Evolutionary conservation across 2,797 vertebrate species (phyloP).

Genomic region (Sebastes minor): DNA sequence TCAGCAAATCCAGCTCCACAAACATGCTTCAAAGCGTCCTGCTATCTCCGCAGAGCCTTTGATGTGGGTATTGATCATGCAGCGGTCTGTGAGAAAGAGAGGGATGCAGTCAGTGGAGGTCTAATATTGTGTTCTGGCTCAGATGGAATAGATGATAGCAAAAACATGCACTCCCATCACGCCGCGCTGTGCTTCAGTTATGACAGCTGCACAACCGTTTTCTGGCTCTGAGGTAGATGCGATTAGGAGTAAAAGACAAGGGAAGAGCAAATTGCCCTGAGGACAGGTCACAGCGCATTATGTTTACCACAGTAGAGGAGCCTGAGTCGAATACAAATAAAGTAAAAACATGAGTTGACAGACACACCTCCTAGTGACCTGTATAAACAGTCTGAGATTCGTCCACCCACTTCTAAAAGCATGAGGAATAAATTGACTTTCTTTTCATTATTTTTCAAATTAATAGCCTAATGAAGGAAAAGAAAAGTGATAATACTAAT

Average conservation of each 20-base stretch:
- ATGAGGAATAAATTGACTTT: background rate
- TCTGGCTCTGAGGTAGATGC: conserved; percentile 52
- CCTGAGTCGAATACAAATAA: conserved; percentile 25
- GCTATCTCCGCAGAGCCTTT: conserved; percentile 89
- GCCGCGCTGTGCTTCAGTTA: conserved; percentile 52
- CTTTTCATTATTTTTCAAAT: too few species aligned
- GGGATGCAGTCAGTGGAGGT: conserved; percentile 64
- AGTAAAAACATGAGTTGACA: conserved; percentile 48
- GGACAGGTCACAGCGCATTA: conserved; percentile 56
- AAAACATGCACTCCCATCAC: conserved; percentile 74
- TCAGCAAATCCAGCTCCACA: conserved; percentile 88
- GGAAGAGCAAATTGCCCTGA: conserved; percentile 59
- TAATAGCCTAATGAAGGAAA: too few species aligned
- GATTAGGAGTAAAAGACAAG: conserved; percentile 61
- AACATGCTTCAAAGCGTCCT: conserved; percentile 91
- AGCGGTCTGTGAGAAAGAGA: conserved; percentile 68
- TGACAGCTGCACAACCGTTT: conserved; percentile 68
- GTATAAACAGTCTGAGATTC: conserved; percentile 8
- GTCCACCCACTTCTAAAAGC: conserved; percentile 7
- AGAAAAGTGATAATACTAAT: too few species aligned
- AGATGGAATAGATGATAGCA: conserved; percentile 67
- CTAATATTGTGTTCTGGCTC: conserved; percentile 70
- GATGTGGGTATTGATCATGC: conserved; percentile 88
- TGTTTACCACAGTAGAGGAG: conserved; percentile 40
- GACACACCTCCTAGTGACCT: conserved; percentile 24